Percentiles rank a stretch among this genome's conserved stretches.
phyloP scores from a whole-genome alignment of 2,113 vertebrate species.

The Proteles cristata region DNA sequence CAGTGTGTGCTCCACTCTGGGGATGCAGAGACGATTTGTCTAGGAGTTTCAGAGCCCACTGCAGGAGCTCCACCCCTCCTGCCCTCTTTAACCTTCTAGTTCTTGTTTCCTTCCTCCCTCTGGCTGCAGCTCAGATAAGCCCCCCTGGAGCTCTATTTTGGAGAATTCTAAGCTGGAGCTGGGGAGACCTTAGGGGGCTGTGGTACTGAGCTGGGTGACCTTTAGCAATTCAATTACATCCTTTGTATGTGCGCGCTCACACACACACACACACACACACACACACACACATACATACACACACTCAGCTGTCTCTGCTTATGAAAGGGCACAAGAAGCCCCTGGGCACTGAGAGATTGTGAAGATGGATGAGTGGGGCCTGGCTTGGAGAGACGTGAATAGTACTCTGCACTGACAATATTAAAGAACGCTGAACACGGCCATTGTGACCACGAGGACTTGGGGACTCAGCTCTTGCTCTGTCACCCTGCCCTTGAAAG shows the following conservation, averaged over 20 bases:
- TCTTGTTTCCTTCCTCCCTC: not conserved
- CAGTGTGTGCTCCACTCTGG: constrained; percentile 47
- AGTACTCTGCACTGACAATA: not conserved
- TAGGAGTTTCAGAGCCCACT: constrained; percentile 7
- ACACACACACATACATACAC: not conserved
- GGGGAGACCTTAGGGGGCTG: constrained; percentile 21
- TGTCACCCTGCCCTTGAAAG: not conserved
- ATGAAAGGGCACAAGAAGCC: constrained; percentile 50
- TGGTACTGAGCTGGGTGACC: constrained; percentile 32
- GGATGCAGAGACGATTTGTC: constrained; percentile 39
- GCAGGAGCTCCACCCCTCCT: not conserved
- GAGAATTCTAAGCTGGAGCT: constrained; percentile 56
- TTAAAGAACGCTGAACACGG: not conserved
- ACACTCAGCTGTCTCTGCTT: not conserved
- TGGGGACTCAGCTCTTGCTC: not conserved
- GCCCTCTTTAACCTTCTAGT: not conserved
- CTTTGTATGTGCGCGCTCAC: not conserved
- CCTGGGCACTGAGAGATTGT: not conserved
- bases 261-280: not conserved
- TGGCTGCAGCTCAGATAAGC: not conserved
- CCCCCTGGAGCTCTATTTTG: not conserved
- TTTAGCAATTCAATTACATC: constrained; percentile 25
- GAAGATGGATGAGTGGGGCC: constrained; percentile 26
- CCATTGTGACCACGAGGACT: not conserved
- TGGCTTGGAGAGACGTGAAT: not conserved